Evolutionary conservation across 2,888 invertebrate genomes (phyloP).

Genomic region (Dendrolimus houi): DNA sequence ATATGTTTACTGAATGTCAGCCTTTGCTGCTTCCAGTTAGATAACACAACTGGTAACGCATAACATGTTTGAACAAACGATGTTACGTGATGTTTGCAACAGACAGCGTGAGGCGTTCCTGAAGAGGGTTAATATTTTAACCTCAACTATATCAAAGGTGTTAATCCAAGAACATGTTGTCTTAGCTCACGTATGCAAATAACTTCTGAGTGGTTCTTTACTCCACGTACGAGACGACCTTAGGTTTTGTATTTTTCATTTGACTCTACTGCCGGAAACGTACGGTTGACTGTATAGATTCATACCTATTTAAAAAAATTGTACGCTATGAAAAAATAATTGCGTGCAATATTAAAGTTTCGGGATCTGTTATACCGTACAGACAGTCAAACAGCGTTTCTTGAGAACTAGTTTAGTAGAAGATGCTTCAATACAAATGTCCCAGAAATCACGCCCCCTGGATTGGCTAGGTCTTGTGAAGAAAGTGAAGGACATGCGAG

Average conservation of each 20-base stretch:
- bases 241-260: too few relatives aligned
- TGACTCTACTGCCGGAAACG: neutral
- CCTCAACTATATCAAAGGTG: conserved; percentile 18
- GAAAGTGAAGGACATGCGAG: too few relatives aligned
- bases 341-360: too few relatives aligned
- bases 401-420: too few relatives aligned
- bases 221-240: conserved; percentile 29
- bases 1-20: neutral
- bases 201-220: conserved; percentile 40
- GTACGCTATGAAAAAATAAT: too few relatives aligned
- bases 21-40: neutral
- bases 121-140: conserved; percentile 21
- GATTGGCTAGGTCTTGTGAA: too few relatives aligned
- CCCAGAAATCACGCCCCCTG: too few relatives aligned
- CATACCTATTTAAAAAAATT: neutral
- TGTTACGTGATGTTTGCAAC: conserved; percentile 3
- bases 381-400: too few relatives aligned
- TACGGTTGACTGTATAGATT: neutral
- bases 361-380: too few relatives aligned
- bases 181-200: conserved; percentile 32
- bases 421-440: too few relatives aligned
- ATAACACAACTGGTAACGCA: neutral
- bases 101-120: conserved; percentile 5
- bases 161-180: conserved; percentile 27
- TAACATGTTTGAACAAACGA: conserved; percentile 1